Conservation (phyloP, 2,888 invertebrate genomes). For the Hesperia comma region DNA sequence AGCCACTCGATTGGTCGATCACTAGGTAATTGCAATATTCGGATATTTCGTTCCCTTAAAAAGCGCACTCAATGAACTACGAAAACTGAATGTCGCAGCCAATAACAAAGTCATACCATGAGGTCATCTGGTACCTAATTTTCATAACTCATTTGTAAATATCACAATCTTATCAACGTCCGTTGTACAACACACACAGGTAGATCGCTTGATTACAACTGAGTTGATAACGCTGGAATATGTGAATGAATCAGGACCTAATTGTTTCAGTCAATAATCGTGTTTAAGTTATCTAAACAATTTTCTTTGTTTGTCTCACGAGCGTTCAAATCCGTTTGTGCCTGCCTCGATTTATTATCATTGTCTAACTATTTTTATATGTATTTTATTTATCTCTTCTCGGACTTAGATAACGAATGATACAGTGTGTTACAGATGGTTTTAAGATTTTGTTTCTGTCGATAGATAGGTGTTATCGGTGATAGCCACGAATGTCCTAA, state of each 20-base stretch:
- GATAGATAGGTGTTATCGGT: not conserved
- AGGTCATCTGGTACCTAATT: conserved; percentile 29
- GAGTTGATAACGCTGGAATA: conserved; percentile 20
- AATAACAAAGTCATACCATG: conserved; percentile 10
- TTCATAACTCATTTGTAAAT: conserved; percentile 33
- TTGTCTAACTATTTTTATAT: conserved; percentile 6
- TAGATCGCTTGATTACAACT: conserved; percentile 10
- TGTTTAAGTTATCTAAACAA: conserved; percentile 28
- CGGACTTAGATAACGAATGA: conserved; percentile 10
- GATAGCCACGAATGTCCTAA: no score
- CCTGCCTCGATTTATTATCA: not conserved
- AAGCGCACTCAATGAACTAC: conserved; percentile 11
- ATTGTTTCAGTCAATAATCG: conserved; percentile 33
- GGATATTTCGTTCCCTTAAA: not conserved
- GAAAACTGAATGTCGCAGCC: conserved; percentile 8
- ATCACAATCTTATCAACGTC: conserved; percentile 27
- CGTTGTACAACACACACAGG: not conserved
- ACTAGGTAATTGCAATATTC: conserved; percentile 16
- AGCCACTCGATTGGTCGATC: conserved; percentile 9
- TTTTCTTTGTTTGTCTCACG: conserved; percentile 27
- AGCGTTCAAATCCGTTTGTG: conserved; percentile 22
- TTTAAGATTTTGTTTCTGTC: not conserved
- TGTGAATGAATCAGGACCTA: conserved; percentile 32
- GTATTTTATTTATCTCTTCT: conserved; percentile 24
- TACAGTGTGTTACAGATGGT: not conserved